Conservation (phyloP, 64 coral and sea anemone genomes). For the Actinia equina region DNA sequence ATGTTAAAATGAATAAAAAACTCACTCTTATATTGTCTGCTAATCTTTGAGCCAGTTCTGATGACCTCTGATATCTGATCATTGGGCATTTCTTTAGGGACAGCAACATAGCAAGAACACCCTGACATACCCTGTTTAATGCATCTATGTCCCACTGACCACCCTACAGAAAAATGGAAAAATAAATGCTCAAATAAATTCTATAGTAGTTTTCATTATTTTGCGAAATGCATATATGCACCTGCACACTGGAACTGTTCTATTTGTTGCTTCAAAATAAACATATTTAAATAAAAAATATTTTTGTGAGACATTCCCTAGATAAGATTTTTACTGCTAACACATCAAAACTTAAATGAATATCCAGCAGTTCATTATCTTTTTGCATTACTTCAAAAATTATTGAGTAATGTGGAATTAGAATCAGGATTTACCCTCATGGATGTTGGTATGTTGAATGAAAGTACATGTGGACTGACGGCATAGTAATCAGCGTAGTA, state of each 20-base stretch:
- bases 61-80: conserved; percentile 83
- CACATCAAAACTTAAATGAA: too few species aligned
- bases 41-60: conserved; percentile 76
- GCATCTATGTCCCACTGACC: conserved; percentile 81
- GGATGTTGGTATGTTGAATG: conserved; percentile 79
- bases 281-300: too few species aligned
- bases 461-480: conserved; percentile 92
- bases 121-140: conserved; percentile 69
- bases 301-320: too few species aligned
- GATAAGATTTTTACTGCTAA: too few species aligned
- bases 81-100: conserved; percentile 91
- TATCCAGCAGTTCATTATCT: too few species aligned
- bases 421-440: conserved; percentile 30
- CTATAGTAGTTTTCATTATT: too few species aligned
- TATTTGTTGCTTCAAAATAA: too few species aligned
- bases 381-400: too few species aligned
- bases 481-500: conserved; percentile 95
- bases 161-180: conserved; percentile 18
- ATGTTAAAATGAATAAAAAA: too few species aligned
- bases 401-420: too few species aligned
- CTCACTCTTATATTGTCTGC: conserved; percentile 83
- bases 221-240: too few species aligned
- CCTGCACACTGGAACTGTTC: too few species aligned
- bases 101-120: conserved; percentile 70
- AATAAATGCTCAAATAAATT: neutral